A percentile compares a stretch with the other conserved stretches of the same genome.
Conservation (phyloP, 2,888 invertebrate genomes). For the Eurytoma adleriae region DNA sequence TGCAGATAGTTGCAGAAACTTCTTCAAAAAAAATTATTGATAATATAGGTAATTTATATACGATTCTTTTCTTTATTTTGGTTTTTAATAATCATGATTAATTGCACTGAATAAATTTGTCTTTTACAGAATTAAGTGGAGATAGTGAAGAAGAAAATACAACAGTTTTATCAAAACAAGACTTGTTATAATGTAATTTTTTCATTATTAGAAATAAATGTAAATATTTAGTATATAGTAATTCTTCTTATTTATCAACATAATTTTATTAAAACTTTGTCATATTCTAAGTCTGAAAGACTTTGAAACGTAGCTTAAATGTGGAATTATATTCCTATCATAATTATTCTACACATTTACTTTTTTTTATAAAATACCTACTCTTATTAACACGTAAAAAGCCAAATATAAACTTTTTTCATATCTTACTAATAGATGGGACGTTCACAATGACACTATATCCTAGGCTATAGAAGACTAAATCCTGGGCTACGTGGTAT, state of each 20-base stretch:
- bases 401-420: constrained; percentile 58
- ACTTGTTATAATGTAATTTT: constrained; percentile 61
- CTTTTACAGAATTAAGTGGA: constrained; percentile 73
- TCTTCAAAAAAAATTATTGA: constrained; percentile 65
- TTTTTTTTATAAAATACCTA: constrained; percentile 67
- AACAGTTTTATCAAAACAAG: constrained; percentile 66
- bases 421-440: constrained; percentile 61
- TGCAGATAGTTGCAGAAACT: constrained; percentile 69
- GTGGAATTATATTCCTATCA: constrained; percentile 54
- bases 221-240: constrained; percentile 57
- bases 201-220: constrained; percentile 52
- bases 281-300: constrained; percentile 38
- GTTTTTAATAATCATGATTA: constrained; percentile 46
- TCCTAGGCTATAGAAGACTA: constrained; percentile 39
- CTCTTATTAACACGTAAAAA: constrained; percentile 68
- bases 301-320: constrained; percentile 40
- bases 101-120: constrained; percentile 38
- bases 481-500: constrained; percentile 76
- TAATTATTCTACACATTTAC: constrained; percentile 46
- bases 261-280: constrained; percentile 55
- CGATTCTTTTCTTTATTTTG: constrained; percentile 36
- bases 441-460: constrained; percentile 56
- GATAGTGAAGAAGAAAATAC: constrained; percentile 76
- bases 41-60: constrained; percentile 67
- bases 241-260: constrained; percentile 39